Evolutionary conservation across 1,140 invertebrate genomes (phyloP).

Genomic region (Myzus persicae): DNA sequence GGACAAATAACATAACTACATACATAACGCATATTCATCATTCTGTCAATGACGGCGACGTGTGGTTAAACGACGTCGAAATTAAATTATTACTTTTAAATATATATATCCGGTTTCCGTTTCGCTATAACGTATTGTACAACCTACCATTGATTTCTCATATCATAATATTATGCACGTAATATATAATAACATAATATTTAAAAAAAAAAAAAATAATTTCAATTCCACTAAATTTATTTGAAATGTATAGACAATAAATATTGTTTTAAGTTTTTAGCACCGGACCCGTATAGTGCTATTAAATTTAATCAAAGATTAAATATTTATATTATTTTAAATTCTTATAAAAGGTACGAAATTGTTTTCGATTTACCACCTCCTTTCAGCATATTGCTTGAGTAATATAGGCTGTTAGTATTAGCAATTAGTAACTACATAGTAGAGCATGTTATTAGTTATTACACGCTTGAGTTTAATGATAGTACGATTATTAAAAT

Average conservation of each 20-base stretch:
- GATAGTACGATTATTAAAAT: too few species aligned
- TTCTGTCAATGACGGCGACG: neutral
- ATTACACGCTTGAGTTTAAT: too few species aligned
- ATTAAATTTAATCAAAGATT: too few species aligned
- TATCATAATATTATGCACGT: neutral
- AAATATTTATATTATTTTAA: too few species aligned
- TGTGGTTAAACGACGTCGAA: slow-evolving; percentile 4
- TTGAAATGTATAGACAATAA: neutral
- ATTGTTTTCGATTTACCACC: neutral
- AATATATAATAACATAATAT: neutral
- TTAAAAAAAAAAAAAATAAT: neutral
- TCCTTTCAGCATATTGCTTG: neutral
- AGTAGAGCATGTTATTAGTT: neutral
- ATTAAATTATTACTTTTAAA: slow-evolving; percentile 31
- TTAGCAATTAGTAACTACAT: neutral
- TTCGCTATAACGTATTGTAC: neutral
- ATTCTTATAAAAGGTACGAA: too few species aligned
- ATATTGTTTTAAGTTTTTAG: neutral
- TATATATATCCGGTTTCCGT: slow-evolving; percentile 23
- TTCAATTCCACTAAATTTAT: neutral
- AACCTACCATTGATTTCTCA: neutral
- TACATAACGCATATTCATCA: neutral
- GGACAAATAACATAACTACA: neutral
- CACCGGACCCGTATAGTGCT: neutral
- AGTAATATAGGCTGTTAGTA: neutral